Conservation (phyloP, 2,888 invertebrate genomes). For the Portevinia maculata region DNA sequence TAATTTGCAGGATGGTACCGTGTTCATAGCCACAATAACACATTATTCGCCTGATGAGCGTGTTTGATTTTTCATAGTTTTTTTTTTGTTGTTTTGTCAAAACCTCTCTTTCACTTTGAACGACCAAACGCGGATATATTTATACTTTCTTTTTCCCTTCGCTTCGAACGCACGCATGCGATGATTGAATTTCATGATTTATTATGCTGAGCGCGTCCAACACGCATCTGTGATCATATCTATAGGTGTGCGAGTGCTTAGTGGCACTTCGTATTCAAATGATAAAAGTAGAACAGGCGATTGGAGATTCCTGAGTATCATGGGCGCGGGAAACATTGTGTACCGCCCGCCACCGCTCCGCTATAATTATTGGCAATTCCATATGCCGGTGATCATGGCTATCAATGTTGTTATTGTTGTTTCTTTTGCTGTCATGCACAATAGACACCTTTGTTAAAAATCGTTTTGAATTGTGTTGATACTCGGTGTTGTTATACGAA, state of each 20-base stretch:
- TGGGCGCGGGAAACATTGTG: constrained; percentile 59
- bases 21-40: constrained; percentile 14
- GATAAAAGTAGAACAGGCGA: constrained; percentile 49
- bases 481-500: constrained; percentile 43
- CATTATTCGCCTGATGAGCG: constrained; percentile 12
- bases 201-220: constrained; percentile 52
- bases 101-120: constrained; percentile 41
- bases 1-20: constrained; percentile 18
- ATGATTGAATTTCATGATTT: constrained; percentile 53
- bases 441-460: constrained; percentile 63
- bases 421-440: constrained; percentile 17
- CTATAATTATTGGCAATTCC: constrained; percentile 59
- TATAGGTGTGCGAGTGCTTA: not conserved
- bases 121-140: constrained; percentile 56
- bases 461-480: constrained; percentile 57
- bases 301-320: constrained; percentile 60
- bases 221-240: constrained; percentile 25
- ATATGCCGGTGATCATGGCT: constrained; percentile 55
- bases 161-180: constrained; percentile 36
- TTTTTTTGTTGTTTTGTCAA: not conserved
- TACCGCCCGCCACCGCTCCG: constrained; percentile 4
- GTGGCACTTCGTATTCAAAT: constrained; percentile 64
- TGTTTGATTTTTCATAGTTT: not conserved
- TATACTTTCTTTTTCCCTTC: constrained; percentile 71
- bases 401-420: constrained; percentile 5